phyloP scores from a whole-genome alignment of 2,113 vertebrate genomes.

The Misgurnus mizolepis region DNA sequence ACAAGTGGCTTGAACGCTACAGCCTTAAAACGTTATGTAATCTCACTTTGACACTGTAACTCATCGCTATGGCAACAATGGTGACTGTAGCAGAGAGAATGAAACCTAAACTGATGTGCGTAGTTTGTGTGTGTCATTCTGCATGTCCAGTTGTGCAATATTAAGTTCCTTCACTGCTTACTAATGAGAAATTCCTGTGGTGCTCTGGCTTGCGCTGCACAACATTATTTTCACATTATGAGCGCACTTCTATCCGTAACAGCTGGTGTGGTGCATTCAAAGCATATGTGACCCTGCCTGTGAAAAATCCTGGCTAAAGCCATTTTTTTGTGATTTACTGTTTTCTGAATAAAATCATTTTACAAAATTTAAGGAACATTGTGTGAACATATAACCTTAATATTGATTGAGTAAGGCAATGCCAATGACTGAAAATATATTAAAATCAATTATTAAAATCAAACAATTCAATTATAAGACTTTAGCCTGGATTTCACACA shows the following conservation, averaged over 20 bases:
- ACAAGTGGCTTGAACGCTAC: neutral
- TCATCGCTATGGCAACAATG: slow-evolving; percentile 11
- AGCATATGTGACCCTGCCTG: neutral
- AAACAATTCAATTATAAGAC: no score
- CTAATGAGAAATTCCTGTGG: slow-evolving; percentile 44
- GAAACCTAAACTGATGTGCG: slow-evolving; percentile 25
- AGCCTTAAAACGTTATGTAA: neutral
- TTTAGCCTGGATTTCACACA: no score
- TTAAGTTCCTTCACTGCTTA: slow-evolving; percentile 42
- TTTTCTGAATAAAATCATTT: no score
- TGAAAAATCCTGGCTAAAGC: no score
- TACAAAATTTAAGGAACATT: no score
- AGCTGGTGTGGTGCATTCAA: slow-evolving; percentile 40
- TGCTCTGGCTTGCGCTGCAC: slow-evolving; percentile 28
- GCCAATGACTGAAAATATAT: no score
- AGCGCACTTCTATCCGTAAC: slow-evolving; percentile 37
- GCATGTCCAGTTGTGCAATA: slow-evolving; percentile 41
- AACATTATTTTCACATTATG: slow-evolving; percentile 49
- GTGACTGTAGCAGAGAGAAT: slow-evolving; percentile 13
- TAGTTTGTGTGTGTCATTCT: slow-evolving; percentile 31
- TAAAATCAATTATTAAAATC: no score
- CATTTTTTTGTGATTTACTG: no score
- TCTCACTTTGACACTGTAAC: neutral
- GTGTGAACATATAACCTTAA: no score
- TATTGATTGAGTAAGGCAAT: no score